These are phyloP conservation scores for Aphidius ervi DNA, from an alignment of 1,140 invertebrate species.

Conservation along the genomic window DNA sequence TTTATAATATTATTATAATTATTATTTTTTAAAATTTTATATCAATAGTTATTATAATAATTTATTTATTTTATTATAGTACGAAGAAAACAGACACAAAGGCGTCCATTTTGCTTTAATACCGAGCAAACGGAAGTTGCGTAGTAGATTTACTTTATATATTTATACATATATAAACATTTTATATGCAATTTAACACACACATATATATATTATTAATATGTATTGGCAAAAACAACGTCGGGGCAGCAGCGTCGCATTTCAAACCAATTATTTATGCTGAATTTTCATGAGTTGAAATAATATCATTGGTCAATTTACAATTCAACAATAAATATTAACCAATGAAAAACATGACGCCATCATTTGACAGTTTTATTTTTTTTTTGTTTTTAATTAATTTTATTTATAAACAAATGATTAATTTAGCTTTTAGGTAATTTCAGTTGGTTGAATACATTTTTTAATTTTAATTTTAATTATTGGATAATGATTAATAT, in stretches of 20 bases:
- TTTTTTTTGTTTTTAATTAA: too few species aligned
- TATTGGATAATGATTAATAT: too few species aligned
- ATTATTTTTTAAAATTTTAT: slow-evolving; percentile 25
- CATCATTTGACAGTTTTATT: too few species aligned
- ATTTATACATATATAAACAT: background rate
- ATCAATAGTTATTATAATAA: slow-evolving; percentile 24
- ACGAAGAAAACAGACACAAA: slow-evolving; percentile 54
- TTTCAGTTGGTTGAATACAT: too few species aligned
- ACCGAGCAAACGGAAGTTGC: slow-evolving; percentile 49
- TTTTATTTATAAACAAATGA: too few species aligned
- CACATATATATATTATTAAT: background rate
- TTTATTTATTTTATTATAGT: slow-evolving; percentile 46
- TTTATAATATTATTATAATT: slow-evolving; percentile 41
- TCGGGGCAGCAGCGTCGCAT: slow-evolving; percentile 13
- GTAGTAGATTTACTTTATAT: slow-evolving; percentile 38
- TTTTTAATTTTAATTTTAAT: too few species aligned
- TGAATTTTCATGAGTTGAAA: too few species aligned
- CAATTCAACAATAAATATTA: too few species aligned
- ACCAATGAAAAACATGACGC: too few species aligned
- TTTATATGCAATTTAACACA: background rate
- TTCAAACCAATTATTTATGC: background rate
- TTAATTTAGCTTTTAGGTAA: too few species aligned
- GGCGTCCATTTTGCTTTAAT: slow-evolving; percentile 53
- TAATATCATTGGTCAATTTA: too few species aligned
- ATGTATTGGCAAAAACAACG: background rate